Evolutionary conservation across 2,797 vertebrate species (phyloP).

Genomic region (Xerus rutilus): DNA sequence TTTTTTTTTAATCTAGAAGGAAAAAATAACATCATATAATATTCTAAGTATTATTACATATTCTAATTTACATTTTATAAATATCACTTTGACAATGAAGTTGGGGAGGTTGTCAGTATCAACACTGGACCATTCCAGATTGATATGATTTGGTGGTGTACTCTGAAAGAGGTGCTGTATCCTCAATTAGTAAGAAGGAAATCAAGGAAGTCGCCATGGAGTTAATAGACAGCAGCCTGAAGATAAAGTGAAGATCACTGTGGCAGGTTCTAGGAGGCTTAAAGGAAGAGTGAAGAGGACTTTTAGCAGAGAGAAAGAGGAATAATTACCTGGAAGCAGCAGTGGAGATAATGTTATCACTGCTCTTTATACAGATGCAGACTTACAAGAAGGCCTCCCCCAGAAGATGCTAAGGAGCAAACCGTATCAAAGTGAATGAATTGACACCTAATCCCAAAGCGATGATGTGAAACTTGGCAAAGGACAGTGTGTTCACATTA

Average conservation of each 20-base stretch:
- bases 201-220: background rate
- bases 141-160: background rate
- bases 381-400: background rate
- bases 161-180: background rate
- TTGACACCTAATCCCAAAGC: background rate
- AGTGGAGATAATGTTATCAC: too few relatives aligned
- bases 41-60: background rate
- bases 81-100: background rate
- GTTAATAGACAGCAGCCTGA: background rate
- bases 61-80: background rate
- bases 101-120: background rate
- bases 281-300: background rate
- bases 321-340: background rate
- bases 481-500: background rate
- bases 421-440: background rate
- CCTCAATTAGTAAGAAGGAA: background rate
- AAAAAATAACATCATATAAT: background rate
- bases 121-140: background rate
- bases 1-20: background rate
- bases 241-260: background rate
- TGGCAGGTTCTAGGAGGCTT: background rate
- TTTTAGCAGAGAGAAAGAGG: background rate
- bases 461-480: background rate
- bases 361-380: background rate
- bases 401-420: background rate